A percentile compares a stretch with the other conserved stretches of the same genome.
These are phyloP conservation scores for Platyrinchus mystaceus DNA, from an alignment of 2,797 vertebrate species.

Conservation along the genomic window DNA sequence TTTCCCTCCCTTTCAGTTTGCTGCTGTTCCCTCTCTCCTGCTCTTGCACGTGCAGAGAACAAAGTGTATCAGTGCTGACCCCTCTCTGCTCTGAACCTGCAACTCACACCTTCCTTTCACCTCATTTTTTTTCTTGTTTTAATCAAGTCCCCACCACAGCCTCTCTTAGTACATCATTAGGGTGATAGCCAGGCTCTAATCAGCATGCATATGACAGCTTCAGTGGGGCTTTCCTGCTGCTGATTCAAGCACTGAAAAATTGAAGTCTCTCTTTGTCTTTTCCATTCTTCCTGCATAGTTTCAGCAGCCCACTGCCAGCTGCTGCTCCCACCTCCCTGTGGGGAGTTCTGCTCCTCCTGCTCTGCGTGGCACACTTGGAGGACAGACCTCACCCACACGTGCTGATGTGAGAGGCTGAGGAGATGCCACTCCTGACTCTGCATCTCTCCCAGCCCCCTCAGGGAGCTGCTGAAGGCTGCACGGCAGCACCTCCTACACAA, in stretches of 20 bases:
- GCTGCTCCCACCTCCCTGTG: not conserved
- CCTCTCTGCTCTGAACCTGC: not conserved
- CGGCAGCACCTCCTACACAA: not conserved
- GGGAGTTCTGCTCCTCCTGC: not conserved
- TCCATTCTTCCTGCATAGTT: not conserved
- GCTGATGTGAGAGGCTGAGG: not conserved
- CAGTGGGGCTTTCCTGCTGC: not conserved
- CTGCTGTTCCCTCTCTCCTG: not conserved
- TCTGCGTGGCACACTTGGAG: not conserved
- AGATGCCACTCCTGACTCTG: not conserved
- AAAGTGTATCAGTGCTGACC: not conserved
- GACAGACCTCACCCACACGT: accelerated
- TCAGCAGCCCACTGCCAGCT: not conserved
- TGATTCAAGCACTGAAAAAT: not conserved
- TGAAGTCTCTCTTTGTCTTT: not conserved
- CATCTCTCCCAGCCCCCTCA: not conserved
- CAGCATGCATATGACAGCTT: not conserved
- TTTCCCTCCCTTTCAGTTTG: not conserved
- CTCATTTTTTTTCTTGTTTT: not conserved
- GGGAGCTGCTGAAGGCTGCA: not conserved
- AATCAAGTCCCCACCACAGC: not conserved
- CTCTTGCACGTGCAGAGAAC: not conserved
- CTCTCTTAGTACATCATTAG: not conserved
- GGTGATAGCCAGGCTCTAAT: not conserved
- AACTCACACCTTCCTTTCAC: not conserved